These are phyloP conservation scores for Ageneiosus marmoratus DNA, from an alignment of 2,113 vertebrate genomes.

Conservation along the genomic window DNA sequence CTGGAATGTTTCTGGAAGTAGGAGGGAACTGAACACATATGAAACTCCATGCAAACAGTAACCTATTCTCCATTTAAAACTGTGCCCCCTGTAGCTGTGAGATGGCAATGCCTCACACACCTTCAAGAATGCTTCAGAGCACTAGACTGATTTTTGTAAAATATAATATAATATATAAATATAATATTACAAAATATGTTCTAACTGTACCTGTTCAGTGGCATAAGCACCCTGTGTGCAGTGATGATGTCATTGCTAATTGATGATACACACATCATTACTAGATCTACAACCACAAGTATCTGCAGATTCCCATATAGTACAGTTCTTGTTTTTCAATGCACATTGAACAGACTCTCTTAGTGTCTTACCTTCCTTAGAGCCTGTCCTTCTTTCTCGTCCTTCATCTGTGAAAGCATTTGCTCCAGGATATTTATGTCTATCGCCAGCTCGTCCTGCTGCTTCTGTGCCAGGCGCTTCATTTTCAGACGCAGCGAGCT, in stretches of 20 bases:
- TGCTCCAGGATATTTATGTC: slow-evolving; percentile 77
- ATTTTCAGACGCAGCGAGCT: slow-evolving; percentile 71
- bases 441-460: slow-evolving; percentile 73
- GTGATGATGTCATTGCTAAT: background rate
- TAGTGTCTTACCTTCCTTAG: slow-evolving; percentile 75
- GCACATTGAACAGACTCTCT: background rate
- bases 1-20: background rate
- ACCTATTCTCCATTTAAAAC: too few species aligned
- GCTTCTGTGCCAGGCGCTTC: slow-evolving; percentile 68
- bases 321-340: background rate
- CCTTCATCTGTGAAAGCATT: slow-evolving; percentile 61
- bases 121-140: background rate
- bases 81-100: too few species aligned
- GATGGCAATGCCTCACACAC: too few species aligned
- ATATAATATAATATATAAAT: too few species aligned
- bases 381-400: slow-evolving; percentile 65
- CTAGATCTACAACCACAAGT: background rate
- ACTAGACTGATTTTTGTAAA: background rate
- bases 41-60: background rate
- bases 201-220: background rate
- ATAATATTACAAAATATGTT: background rate
- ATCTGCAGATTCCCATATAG: background rate
- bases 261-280: background rate
- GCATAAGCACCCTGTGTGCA: background rate
- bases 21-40: background rate